These are phyloP conservation scores for Drosophila lowei DNA, from an alignment of 1,140 invertebrate species.

Conservation along the genomic window DNA sequence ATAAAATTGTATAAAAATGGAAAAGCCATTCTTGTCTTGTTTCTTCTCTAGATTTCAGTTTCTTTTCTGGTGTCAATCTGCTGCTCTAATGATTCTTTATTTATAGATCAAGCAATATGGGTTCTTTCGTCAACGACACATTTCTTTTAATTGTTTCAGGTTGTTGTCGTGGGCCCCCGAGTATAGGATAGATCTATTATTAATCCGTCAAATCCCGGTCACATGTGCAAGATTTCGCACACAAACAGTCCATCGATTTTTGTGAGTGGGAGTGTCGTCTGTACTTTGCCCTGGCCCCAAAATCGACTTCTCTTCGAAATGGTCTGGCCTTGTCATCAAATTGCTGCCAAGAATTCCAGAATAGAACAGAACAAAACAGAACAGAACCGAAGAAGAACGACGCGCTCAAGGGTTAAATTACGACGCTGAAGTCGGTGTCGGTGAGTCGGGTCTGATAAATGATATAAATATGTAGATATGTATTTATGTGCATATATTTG, in stretches of 20 bases:
- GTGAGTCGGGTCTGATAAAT: conserved; percentile 1
- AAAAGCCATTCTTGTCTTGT: conserved; percentile 8
- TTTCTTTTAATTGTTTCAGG: conserved; percentile 37
- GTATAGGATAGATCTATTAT: conserved; percentile 53
- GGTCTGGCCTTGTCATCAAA: conserved; percentile 5
- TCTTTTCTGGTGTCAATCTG: conserved; percentile 35
- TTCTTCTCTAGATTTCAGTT: not conserved
- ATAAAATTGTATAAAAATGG: conserved; percentile 28
- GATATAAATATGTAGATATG: conserved; percentile 14
- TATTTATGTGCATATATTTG: conserved; percentile 47
- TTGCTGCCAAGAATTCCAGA: not conserved
- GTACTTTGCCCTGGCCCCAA: conserved; percentile 38
- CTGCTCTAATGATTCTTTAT: conserved; percentile 60
- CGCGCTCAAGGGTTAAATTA: conserved; percentile 16
- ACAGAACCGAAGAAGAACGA: not conserved
- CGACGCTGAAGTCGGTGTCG: conserved; percentile 2
- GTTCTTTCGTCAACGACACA: conserved; percentile 46
- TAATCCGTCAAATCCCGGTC: conserved; percentile 64
- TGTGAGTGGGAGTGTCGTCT: conserved; percentile 8
- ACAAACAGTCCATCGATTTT: conserved; percentile 32
- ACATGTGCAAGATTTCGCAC: conserved; percentile 68
- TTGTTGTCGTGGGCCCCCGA: conserved; percentile 18
- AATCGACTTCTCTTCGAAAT: conserved; percentile 1
- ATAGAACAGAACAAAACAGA: conserved; percentile 15
- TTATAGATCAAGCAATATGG: conserved; percentile 26